Base-by-base conservation (phyloP, 1,140 invertebrate species). In the Coelopa frigida region DNA sequence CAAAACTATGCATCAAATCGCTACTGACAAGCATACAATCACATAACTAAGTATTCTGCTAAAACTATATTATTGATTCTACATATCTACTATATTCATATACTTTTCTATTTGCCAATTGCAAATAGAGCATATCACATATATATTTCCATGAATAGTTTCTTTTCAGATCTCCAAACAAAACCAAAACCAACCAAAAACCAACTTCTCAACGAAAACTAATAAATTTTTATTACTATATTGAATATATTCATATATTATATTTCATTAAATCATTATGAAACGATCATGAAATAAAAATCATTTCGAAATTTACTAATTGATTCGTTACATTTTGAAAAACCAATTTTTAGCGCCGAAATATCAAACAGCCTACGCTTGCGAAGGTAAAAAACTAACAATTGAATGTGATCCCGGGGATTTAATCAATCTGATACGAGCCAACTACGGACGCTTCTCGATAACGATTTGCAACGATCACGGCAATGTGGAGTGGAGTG, bases 381-480 rank as follows among this genome's bases (percentile, higher is more conserved):
- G 93, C 72, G 92, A 97, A 73, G 89, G 89, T 48, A 89, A 88
- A 67, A 83, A 80, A 39, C 73, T 97, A 59, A 82, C 83, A 63
- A 87, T 97, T 50, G 82, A 86, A 56, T 97, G 93, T 73, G 81
- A 82, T 39, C 83, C 86, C 44, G 89, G 87, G 3, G 83, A 88
- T 58, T 73, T 92, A 35, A 96, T 97, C 56, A 85, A 93, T 61
- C 76, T 96, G 49, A 89, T 94, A 58, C 79, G 92, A 49, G 93
- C 92, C 50, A 95, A 95, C 77, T 97, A 94, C 69, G 93, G 93
- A 36, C 80, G 93, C 52, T 97, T 93, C 74, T 92, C 88, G 47
- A 93, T 95, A 71, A 91, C 89, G 58, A 90, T 95, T 67, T 97
- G 93, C 77, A 97, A 97, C 71, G 89, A 93, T 61, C 87, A 94